These are phyloP conservation scores for Cisticola juncidis DNA, from an alignment of 2,113 vertebrate genomes.

Conservation along the genomic window DNA sequence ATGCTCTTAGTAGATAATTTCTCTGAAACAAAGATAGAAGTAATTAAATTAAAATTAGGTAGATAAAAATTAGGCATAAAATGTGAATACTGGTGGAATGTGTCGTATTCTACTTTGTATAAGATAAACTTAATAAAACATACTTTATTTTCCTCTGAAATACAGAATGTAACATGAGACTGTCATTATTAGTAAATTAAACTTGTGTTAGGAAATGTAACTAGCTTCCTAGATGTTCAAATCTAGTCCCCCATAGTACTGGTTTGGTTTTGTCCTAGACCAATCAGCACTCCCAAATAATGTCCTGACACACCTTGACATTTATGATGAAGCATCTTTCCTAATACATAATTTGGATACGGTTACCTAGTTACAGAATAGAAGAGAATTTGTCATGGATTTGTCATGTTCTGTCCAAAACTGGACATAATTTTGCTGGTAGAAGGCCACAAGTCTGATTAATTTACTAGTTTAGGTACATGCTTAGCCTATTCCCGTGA, in stretches of 20 bases:
- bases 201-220: background rate
- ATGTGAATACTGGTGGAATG: background rate
- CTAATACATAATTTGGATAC: background rate
- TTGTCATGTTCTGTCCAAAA: background rate
- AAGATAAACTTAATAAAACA: background rate
- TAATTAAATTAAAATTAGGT: background rate
- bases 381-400: background rate
- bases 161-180: background rate
- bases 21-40: background rate
- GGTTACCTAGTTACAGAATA: background rate
- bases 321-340: background rate
- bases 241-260: background rate
- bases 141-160: background rate
- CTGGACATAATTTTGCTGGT: background rate
- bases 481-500: background rate
- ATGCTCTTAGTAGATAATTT: background rate
- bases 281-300: background rate
- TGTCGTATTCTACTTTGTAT: background rate
- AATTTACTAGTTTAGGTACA: background rate
- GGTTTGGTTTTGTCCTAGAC: background rate
- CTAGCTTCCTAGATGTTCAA: background rate
- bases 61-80: background rate
- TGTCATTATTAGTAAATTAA: background rate
- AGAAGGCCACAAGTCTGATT: background rate
- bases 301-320: background rate